Base-by-base conservation (phyloP, 2,888 invertebrate genomes). In the Leptopilina drosophilae region DNA sequence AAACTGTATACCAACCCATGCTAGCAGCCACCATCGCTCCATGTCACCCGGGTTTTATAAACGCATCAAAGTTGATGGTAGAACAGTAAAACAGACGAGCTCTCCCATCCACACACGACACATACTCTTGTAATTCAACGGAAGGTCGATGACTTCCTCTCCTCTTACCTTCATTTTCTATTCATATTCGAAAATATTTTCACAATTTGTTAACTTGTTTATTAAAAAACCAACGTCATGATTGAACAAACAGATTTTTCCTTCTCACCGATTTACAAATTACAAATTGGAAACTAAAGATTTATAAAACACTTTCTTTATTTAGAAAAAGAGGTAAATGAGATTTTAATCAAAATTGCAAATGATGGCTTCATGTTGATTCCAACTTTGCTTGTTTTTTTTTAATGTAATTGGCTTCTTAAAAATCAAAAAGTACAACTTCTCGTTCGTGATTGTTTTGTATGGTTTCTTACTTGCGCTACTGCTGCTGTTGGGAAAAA, bases 21-120 rank as follows among this genome's bases (percentile, higher is more conserved):
- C 69, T 78, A 77, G 78, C 79, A 80, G 80, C 79, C 77, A 78
- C 81, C 80, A 79, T 81, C 80, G 81, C 79, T 82, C 82, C 78
- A 79, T 76, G 81, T 80, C 79, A 78, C 82, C 86, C 82, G 85
- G 86, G 86, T 89, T 89, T 88, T 89, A 88, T 89, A 89, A 88
- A 87, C 88, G 87, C 87, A 89, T 89, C 89, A 89, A 88, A 87
- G 87, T 89, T 89, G 88, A 89, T 88, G 86, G 86, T 78, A 79
- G 64, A 84, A 84, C 82, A 73, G 73, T 73, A 73, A 73, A 73
- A 73, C 73, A 56, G 56, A 73, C 56, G 73, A 73, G 73, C 73
- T 20, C 20, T 20, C 20, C 20, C 56, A 40, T 73, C 73, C 33
- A 73, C 73, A 73, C 73, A 12, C 73, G 73, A 73, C 73, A 73